Evolutionary conservation across 2,888 invertebrate genomes (phyloP).

Genomic region (Tipula lateralis): DNA sequence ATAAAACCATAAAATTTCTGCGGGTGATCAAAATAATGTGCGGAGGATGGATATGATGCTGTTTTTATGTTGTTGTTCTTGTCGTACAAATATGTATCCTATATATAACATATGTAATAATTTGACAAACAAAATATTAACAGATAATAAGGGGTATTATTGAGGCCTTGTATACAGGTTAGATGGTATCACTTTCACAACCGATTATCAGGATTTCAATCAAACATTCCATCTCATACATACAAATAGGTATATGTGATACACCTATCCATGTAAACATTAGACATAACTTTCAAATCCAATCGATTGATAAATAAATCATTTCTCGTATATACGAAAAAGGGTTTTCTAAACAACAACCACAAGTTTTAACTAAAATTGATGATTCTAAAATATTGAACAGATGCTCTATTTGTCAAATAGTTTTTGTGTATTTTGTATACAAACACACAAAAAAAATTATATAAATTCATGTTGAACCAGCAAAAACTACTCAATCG

Average conservation of each 20-base stretch:
- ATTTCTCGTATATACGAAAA: not conserved
- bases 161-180: not conserved
- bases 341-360: not conserved
- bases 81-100: not conserved
- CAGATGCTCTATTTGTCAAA: constrained; percentile 24
- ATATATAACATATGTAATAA: not conserved
- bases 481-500: not conserved
- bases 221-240: not conserved
- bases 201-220: constrained; percentile 1
- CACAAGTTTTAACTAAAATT: constrained; percentile 11
- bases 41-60: not conserved
- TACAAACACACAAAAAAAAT: not conserved
- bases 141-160: not conserved
- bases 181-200: not conserved
- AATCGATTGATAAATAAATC: not conserved
- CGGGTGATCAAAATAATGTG: constrained; percentile 19
- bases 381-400: constrained; percentile 7
- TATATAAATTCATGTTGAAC: not conserved
- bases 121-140: not conserved
- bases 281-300: not conserved
- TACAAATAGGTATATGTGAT: too few species aligned
- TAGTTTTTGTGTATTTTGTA: not conserved
- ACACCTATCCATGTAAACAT: too few species aligned
- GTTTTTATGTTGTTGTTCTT: not conserved
- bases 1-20: not conserved